Percentiles rank a stretch among this genome's conserved stretches.
These are phyloP conservation scores for Corythoichthys haematopterus DNA, from an alignment of 2,113 vertebrate genomes.

Conservation along the genomic window DNA sequence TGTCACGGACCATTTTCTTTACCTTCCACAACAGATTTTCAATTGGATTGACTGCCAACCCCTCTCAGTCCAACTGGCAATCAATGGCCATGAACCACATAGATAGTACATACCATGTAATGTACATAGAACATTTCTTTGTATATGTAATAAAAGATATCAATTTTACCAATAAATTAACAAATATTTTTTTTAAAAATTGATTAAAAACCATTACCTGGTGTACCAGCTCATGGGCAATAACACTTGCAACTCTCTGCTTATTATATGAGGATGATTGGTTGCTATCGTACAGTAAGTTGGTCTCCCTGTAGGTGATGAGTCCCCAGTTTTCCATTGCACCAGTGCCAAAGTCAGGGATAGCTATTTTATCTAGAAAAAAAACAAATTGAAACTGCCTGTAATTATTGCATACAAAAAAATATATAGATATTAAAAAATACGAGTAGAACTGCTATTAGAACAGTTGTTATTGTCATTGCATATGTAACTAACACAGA, in stretches of 20 bases:
- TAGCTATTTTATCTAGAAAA: slow-evolving; percentile 89
- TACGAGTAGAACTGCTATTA: too few species aligned
- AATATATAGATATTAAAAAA: too few species aligned
- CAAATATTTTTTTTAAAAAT: neutral
- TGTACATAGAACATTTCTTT: neutral
- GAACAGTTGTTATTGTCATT: too few species aligned
- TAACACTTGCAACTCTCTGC: slow-evolving; percentile 85
- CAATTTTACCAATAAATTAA: neutral
- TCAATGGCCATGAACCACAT: neutral
- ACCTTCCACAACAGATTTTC: too few species aligned
- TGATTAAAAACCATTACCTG: slow-evolving; percentile 74
- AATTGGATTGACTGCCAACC: too few species aligned
- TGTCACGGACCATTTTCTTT: too few species aligned
- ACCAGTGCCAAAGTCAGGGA: slow-evolving; percentile 96
- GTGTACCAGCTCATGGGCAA: slow-evolving; percentile 92
- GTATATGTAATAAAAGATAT: neutral
- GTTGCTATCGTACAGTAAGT: slow-evolving; percentile 82
- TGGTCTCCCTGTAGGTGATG: slow-evolving; percentile 92
- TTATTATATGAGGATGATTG: slow-evolving; percentile 87
- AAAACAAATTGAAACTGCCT: neutral
- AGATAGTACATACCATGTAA: neutral
- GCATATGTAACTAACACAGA: too few species aligned
- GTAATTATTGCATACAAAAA: neutral
- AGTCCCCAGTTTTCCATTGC: slow-evolving; percentile 99
- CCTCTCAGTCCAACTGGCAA: too few species aligned